phyloP scores from a whole-genome alignment of 2,888 invertebrate species.

The Diarsia dahlii region DNA sequence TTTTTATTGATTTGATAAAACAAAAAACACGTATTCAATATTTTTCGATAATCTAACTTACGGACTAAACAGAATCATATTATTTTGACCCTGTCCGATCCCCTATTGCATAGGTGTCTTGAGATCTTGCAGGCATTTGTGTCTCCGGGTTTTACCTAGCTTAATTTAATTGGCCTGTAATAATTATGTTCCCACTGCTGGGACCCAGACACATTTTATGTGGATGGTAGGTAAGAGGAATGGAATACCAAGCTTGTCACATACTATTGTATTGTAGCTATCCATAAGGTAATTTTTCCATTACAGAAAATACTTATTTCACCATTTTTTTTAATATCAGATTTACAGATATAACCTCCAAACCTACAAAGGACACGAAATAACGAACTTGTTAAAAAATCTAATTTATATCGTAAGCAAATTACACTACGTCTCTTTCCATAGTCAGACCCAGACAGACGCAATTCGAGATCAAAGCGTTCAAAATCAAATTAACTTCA shows the following conservation, averaged over 20 bases:
- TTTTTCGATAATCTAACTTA: no score
- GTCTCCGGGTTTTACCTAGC: background rate
- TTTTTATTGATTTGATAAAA: no score
- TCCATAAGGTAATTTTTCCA: background rate
- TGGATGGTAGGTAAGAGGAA: background rate
- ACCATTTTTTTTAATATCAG: no score
- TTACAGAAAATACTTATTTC: background rate
- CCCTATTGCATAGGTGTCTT: background rate
- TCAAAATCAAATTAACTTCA: slow-evolving; percentile 34
- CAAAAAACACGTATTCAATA: no score
- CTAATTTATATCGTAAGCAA: slow-evolving; percentile 12
- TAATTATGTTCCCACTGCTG: background rate
- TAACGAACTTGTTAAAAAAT: slow-evolving; percentile 16
- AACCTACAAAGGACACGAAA: slow-evolving; percentile 5
- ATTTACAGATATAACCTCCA: background rate
- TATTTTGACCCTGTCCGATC: no score
- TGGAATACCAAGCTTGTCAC: background rate
- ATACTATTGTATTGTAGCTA: background rate
- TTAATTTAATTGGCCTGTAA: background rate
- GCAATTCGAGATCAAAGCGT: slow-evolving; percentile 28
- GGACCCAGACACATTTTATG: background rate
- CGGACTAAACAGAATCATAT: no score
- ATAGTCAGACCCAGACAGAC: background rate
- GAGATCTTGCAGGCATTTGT: background rate
- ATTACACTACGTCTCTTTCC: slow-evolving; percentile 11